phyloP scores from a whole-genome alignment of 2,888 invertebrate genomes.

The Geotrupes spiniger region DNA sequence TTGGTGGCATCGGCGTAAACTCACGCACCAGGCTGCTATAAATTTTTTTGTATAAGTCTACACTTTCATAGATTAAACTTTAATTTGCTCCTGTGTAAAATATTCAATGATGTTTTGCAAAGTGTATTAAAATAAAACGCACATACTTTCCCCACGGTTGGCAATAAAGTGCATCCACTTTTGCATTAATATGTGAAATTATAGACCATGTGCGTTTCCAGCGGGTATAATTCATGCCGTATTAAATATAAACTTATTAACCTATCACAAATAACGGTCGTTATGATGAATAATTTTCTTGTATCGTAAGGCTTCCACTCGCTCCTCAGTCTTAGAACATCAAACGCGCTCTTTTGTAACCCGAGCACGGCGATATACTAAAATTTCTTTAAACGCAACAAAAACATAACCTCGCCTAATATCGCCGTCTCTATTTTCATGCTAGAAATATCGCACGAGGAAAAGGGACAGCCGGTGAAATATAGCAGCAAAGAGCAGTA shows the following conservation, averaged over 20 bases:
- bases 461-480: slow-evolving; percentile 32
- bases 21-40: no score
- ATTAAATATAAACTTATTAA: slow-evolving; percentile 7
- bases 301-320: not conserved
- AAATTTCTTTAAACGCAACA: slow-evolving; percentile 20
- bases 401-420: slow-evolving; percentile 21
- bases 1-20: no score
- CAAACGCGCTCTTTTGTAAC: slow-evolving; percentile 20
- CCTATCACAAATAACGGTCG: slow-evolving; percentile 5
- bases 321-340: slow-evolving; percentile 2
- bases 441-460: slow-evolving; percentile 1
- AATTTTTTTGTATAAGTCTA: no score
- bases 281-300: slow-evolving; percentile 8
- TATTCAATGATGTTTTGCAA: slow-evolving; percentile 1
- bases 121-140: slow-evolving; percentile 3
- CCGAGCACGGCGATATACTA: slow-evolving; percentile 20
- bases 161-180: slow-evolving; percentile 4
- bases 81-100: not conserved
- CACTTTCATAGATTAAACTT: no score
- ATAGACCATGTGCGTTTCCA: slow-evolving; percentile 7
- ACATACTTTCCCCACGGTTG: not conserved
- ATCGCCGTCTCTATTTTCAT: slow-evolving; percentile 1
- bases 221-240: slow-evolving; percentile 4
- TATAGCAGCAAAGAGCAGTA: slow-evolving; percentile 38
- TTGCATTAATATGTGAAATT: slow-evolving; percentile 2